Conservation (phyloP, 2,797 vertebrate genomes). For the Galago senegalensis region DNA sequence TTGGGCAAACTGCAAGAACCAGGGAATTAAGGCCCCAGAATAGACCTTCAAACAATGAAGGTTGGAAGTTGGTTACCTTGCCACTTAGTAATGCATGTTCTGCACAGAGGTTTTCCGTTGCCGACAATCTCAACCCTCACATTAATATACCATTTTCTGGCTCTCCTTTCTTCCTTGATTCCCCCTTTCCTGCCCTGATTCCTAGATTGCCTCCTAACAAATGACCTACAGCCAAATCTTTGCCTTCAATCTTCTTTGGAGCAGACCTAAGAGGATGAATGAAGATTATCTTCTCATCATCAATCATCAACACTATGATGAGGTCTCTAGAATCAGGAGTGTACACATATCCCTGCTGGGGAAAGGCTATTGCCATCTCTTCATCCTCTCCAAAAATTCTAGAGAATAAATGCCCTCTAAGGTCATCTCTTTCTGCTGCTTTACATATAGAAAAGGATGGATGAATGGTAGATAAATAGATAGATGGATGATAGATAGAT, state of each 20-base stretch:
- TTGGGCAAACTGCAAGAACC: not conserved
- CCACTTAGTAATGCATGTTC: not conserved
- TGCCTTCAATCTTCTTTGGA: not conserved
- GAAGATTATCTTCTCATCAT: not conserved
- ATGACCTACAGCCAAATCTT: not conserved
- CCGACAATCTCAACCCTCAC: not conserved
- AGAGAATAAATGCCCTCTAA: not conserved
- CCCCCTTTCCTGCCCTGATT: not conserved
- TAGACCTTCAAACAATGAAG: not conserved
- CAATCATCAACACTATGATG: not conserved
- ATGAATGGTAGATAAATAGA: not conserved
- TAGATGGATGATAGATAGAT: not conserved
- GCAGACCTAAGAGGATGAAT: not conserved
- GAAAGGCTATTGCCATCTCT: not conserved
- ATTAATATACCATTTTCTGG: not conserved
- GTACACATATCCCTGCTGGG: not conserved
- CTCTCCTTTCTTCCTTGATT: not conserved
- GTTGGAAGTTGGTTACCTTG: not conserved
- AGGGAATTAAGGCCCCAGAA: not conserved
- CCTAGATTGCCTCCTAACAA: not conserved
- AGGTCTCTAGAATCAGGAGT: not conserved
- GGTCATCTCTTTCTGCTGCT: not conserved
- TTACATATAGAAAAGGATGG: not conserved
- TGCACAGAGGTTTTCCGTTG: not conserved
- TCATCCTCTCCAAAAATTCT: not conserved